A percentile compares a stretch with the other conserved stretches of the same genome.
phyloP scores from a whole-genome alignment of 2,113 vertebrate species.

The Leucopsar rothschildi region DNA sequence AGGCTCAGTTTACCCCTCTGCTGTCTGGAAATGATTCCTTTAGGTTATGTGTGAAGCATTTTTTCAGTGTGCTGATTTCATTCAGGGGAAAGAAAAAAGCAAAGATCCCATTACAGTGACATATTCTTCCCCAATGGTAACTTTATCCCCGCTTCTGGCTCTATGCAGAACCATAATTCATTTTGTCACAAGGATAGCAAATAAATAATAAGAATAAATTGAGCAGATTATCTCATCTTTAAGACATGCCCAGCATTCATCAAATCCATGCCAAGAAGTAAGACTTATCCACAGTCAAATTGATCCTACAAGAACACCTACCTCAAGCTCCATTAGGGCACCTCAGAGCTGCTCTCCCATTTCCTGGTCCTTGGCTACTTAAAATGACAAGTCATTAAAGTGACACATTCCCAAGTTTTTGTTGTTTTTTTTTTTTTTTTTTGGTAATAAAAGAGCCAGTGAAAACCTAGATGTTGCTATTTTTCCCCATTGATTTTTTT shows the following conservation, averaged over 20 bases:
- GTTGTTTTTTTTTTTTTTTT: background rate
- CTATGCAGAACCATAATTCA: slow-evolving; percentile 39
- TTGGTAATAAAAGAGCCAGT: background rate
- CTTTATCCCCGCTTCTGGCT: slow-evolving; percentile 54
- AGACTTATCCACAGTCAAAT: slow-evolving; percentile 1
- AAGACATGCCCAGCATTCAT: slow-evolving; percentile 54
- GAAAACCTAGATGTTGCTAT: background rate
- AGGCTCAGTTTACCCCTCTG: slow-evolving; percentile 44
- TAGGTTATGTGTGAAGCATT: slow-evolving; percentile 28
- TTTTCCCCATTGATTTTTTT: slow-evolving; percentile 40
- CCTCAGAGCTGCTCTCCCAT: background rate
- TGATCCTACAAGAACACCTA: slow-evolving; percentile 29
- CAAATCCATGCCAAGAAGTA: slow-evolving; percentile 27
- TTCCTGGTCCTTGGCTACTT: background rate
- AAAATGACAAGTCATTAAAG: slow-evolving; percentile 12
- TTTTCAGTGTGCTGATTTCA: slow-evolving; percentile 19
- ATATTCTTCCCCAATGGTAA: slow-evolving; percentile 58
- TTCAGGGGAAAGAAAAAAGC: background rate
- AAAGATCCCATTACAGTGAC: slow-evolving; percentile 41
- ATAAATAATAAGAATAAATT: slow-evolving; percentile 69
- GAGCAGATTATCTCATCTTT: slow-evolving; percentile 66
- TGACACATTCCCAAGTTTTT: background rate
- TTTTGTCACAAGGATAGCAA: slow-evolving; percentile 60
- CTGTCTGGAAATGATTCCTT: slow-evolving; percentile 55
- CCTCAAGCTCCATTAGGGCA: slow-evolving; percentile 13